Conservation (phyloP, 2,797 vertebrate species). For the Chiloscyllium punctatum region DNA sequence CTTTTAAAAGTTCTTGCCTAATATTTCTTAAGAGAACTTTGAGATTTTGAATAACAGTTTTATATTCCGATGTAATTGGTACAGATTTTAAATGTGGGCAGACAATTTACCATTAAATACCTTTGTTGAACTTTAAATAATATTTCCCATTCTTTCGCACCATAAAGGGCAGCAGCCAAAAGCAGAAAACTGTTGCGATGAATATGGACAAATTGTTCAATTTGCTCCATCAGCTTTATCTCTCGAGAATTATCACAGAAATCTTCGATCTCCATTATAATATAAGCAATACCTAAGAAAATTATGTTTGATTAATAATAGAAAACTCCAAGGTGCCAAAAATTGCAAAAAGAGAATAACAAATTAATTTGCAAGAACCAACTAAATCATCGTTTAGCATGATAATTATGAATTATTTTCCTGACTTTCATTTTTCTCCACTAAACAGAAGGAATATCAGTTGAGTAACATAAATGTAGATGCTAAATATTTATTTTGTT, state of each 20-base stretch:
- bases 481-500: background rate
- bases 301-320: constrained; percentile 29
- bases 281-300: constrained; percentile 76
- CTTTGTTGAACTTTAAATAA: constrained; percentile 76
- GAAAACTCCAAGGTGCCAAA: background rate
- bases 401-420: background rate
- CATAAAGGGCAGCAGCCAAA: constrained; percentile 68
- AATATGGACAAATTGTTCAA: constrained; percentile 71
- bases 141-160: constrained; percentile 62
- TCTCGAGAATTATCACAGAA: constrained; percentile 55
- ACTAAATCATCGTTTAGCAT: background rate
- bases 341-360: background rate
- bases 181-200: constrained; percentile 85
- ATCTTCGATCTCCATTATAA: constrained; percentile 67
- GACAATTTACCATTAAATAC: constrained; percentile 52
- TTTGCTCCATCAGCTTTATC: constrained; percentile 53
- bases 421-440: background rate
- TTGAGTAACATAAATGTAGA: background rate
- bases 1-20: no score
- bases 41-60: background rate
- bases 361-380: background rate
- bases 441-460: background rate
- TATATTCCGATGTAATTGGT: background rate
- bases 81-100: background rate
- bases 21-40: background rate